A percentile compares a stretch with the other conserved stretches of the same genome.
These are phyloP conservation scores for Margarornis squamiger DNA, from an alignment of 2,797 vertebrate species.

Conservation along the genomic window DNA sequence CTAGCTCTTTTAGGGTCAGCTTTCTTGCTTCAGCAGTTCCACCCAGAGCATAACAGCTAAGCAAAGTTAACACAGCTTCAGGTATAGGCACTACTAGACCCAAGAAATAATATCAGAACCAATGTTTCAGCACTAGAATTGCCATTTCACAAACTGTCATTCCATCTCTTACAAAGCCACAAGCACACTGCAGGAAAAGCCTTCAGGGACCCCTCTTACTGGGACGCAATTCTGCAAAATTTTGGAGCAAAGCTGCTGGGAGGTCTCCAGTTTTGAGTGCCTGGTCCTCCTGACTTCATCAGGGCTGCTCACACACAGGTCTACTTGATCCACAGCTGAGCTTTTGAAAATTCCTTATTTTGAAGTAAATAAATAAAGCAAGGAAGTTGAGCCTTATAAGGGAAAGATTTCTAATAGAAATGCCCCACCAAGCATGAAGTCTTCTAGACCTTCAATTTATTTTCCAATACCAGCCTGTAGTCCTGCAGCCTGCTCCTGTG, in stretches of 20 bases:
- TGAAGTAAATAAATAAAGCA: background rate
- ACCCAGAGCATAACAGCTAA: background rate
- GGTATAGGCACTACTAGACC: background rate
- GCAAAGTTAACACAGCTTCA: background rate
- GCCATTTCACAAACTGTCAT: background rate
- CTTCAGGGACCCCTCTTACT: background rate
- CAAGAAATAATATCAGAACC: background rate
- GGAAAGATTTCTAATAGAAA: conserved; percentile 1
- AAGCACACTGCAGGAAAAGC: background rate
- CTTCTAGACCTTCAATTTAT: background rate
- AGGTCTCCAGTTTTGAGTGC: background rate
- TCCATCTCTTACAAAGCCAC: background rate
- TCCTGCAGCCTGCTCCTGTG: background rate
- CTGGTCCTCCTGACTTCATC: background rate
- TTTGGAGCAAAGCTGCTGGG: background rate
- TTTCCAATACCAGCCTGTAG: background rate
- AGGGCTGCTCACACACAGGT: background rate
- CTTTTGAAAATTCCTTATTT: background rate
- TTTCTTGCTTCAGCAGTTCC: background rate
- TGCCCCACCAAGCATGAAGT: background rate
- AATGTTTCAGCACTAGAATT: background rate
- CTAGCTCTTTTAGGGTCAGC: background rate
- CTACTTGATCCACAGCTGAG: background rate
- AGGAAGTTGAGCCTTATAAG: background rate
- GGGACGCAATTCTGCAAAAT: background rate